These are phyloP conservation scores for Python bivittatus DNA, from an alignment of 2,113 vertebrate species.

Conservation along the genomic window DNA sequence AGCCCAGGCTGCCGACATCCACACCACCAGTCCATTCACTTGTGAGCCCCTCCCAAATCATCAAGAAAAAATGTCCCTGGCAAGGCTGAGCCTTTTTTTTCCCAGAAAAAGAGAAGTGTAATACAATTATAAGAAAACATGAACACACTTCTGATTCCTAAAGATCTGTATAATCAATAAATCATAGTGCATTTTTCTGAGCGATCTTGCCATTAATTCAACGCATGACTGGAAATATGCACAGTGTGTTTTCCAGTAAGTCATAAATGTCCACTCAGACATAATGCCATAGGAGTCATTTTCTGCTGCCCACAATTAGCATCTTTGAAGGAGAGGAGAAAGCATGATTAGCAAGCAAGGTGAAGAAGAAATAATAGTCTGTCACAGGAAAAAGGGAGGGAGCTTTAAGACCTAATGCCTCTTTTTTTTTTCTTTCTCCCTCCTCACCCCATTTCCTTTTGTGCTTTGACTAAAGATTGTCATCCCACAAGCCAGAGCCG, in stretches of 20 bases:
- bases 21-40: not conserved
- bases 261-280: not conserved
- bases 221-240: not conserved
- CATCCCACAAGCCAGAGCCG: not conserved
- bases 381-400: not conserved
- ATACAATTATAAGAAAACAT: not conserved
- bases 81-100: not conserved
- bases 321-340: not conserved
- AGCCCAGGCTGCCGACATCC: slow-evolving; percentile 1
- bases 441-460: not conserved
- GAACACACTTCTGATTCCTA: not conserved
- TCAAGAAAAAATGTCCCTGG: not conserved
- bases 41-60: not conserved
- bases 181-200: not conserved
- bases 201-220: not conserved
- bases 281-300: not conserved
- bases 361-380: not conserved
- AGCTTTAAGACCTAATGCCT: not conserved
- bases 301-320: not conserved
- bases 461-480: not conserved
- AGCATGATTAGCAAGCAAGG: not conserved
- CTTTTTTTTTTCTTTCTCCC: not conserved
- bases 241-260: not conserved
- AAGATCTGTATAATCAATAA: not conserved
- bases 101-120: not conserved